These are phyloP conservation scores for Drosophila tani DNA, from an alignment of 1,140 invertebrate genomes.

Conservation along the genomic window DNA sequence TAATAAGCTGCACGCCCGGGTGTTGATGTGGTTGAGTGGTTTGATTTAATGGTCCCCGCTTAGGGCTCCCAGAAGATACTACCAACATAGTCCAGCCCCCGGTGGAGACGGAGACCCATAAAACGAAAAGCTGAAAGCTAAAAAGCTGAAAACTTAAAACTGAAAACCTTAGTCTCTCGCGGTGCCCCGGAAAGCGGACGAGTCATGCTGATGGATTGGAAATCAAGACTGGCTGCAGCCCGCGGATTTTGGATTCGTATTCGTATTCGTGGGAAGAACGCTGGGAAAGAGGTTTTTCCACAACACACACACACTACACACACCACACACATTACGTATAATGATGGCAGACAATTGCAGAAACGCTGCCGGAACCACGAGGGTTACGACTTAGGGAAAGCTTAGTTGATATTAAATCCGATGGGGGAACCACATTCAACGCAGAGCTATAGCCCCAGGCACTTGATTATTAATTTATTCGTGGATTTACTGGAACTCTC, in stretches of 20 bases:
- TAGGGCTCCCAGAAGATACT: slow-evolving; percentile 34
- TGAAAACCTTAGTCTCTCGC: slow-evolving; percentile 12
- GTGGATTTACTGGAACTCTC: too few relatives aligned
- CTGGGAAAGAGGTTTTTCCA: slow-evolving; percentile 33
- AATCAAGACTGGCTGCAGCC: slow-evolving; percentile 33
- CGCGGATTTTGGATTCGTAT: slow-evolving; percentile 22
- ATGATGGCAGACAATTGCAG: slow-evolving; percentile 61
- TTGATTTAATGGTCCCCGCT: slow-evolving; percentile 63
- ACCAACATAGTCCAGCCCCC: background rate
- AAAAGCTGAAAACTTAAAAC: slow-evolving; percentile 1
- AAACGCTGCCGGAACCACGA: slow-evolving; percentile 55
- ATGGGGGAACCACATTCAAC: background rate
- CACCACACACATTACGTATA: slow-evolving; percentile 8
- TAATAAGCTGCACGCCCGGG: slow-evolving; percentile 60
- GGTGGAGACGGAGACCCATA: too few relatives aligned
- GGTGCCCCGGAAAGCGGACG: slow-evolving; percentile 25
- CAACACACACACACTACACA: slow-evolving; percentile 13
- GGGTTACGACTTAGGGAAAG: slow-evolving; percentile 32
- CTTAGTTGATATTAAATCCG: slow-evolving; percentile 12
- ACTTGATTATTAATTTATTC: slow-evolving; percentile 1
- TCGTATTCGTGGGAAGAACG: slow-evolving; percentile 42
- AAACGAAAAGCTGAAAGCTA: background rate
- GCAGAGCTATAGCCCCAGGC: too few relatives aligned
- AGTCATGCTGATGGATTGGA: slow-evolving; percentile 59
- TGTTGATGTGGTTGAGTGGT: slow-evolving; percentile 70